phyloP scores from a whole-genome alignment of 2,797 vertebrate species.

The Apodemus agrarius region DNA sequence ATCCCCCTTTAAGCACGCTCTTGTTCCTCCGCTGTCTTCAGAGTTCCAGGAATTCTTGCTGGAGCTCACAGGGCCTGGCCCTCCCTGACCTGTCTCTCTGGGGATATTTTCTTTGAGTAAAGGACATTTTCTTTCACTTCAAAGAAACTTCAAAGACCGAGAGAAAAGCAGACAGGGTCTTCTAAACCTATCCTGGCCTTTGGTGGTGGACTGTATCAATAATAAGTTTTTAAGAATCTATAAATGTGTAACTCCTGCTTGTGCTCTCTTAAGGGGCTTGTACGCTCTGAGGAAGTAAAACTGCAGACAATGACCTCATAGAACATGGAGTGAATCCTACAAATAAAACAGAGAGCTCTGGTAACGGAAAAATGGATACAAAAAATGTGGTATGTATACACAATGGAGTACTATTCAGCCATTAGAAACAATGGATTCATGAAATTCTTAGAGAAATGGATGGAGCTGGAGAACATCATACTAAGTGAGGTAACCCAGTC shows the following conservation, averaged over 20 bases:
- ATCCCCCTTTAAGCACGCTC: background rate
- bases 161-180: background rate
- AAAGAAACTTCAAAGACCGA: constrained; percentile 65
- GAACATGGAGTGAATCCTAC: constrained; percentile 28
- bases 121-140: constrained; percentile 61
- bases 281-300: constrained; percentile 10
- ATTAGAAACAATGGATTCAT: too few relatives aligned
- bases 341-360: constrained; percentile 2
- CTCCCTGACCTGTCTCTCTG: constrained; percentile 47
- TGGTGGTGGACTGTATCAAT: background rate
- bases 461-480: too few relatives aligned
- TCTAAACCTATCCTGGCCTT: background rate
- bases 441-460: too few relatives aligned
- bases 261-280: background rate
- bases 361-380: too few relatives aligned
- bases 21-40: constrained; percentile 7
- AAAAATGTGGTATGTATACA: too few relatives aligned
- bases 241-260: background rate
- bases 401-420: too few relatives aligned
- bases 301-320: constrained; percentile 48
- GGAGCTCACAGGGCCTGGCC: background rate
- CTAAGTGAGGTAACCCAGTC: too few relatives aligned
- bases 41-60: background rate
- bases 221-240: constrained; percentile 16
- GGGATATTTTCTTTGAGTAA: constrained; percentile 19